Conservation (phyloP, 2,797 vertebrate species). For the Strix occidentalis region DNA sequence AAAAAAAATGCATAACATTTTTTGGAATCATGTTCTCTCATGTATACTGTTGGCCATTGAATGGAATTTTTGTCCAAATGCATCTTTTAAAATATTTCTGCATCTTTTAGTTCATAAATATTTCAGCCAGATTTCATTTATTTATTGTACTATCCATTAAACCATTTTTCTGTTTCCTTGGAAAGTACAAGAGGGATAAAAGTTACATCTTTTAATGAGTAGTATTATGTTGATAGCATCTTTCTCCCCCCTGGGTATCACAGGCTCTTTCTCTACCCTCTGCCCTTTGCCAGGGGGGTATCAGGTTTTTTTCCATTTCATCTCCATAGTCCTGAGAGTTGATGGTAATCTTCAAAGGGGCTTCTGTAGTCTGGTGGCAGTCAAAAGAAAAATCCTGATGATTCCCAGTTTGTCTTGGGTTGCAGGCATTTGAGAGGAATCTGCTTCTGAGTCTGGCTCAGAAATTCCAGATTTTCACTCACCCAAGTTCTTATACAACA, state of each 20-base stretch:
- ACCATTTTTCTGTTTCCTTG: not conserved
- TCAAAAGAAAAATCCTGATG: not conserved
- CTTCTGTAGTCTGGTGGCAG: not conserved
- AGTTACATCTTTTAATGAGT: not conserved
- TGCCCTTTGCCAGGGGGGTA: not conserved
- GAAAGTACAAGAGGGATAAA: not conserved
- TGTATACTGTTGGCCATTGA: not conserved
- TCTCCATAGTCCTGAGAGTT: not conserved
- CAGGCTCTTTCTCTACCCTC: not conserved
- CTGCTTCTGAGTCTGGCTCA: not conserved
- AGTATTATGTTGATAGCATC: not conserved
- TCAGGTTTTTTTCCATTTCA: not conserved
- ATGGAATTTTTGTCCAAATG: not conserved
- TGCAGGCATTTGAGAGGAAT: not conserved
- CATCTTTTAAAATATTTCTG: not conserved
- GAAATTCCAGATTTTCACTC: not conserved
- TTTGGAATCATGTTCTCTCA: not conserved
- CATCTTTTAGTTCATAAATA: not conserved
- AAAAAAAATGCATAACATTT: not conserved
- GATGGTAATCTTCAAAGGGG: not conserved
- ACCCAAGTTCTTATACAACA: not conserved
- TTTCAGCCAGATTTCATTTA: not conserved
- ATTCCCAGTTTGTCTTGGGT: not conserved
- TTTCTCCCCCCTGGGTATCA: not conserved
- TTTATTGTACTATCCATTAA: not conserved